These are phyloP conservation scores for Papilio polyxenes DNA, from an alignment of 1,140 invertebrate genomes.

Conservation along the genomic window DNA sequence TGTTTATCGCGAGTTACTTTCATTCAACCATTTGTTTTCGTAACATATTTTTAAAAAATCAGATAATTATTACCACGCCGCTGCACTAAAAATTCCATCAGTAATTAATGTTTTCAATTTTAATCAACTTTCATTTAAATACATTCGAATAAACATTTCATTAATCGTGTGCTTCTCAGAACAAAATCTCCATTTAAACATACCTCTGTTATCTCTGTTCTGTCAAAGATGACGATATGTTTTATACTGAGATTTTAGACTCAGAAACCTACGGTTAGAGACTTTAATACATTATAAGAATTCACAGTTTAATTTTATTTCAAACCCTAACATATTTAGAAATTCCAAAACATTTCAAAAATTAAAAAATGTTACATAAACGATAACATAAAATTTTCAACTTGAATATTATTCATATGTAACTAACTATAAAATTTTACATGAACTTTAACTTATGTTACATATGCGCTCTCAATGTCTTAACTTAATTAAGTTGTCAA, in stretches of 20 bases:
- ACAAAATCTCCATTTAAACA: too few relatives aligned
- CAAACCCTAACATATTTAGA: not conserved
- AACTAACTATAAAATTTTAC: not conserved
- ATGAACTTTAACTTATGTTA: conserved; percentile 6
- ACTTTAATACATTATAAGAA: too few relatives aligned
- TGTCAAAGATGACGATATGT: too few relatives aligned
- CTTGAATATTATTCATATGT: not conserved
- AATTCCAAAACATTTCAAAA: not conserved
- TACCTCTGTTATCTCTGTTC: too few relatives aligned
- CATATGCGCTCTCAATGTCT: not conserved
- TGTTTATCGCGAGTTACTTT: not conserved
- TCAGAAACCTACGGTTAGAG: too few relatives aligned
- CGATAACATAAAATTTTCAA: not conserved
- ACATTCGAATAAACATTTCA: not conserved
- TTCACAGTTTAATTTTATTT: not conserved
- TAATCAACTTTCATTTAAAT: not conserved
- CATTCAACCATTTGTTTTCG: not conserved
- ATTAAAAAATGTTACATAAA: too few relatives aligned
- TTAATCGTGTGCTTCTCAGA: too few relatives aligned
- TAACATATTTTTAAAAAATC: not conserved
- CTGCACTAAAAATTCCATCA: too few relatives aligned
- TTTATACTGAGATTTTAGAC: too few relatives aligned
- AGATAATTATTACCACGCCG: not conserved
- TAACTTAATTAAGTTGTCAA: conserved; percentile 9
- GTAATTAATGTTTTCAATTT: not conserved